Evolutionary conservation across 2,888 invertebrate genomes (phyloP), one percentile per base, ranked within the genome.

Genomic region (Brenthis daphne): DNA sequence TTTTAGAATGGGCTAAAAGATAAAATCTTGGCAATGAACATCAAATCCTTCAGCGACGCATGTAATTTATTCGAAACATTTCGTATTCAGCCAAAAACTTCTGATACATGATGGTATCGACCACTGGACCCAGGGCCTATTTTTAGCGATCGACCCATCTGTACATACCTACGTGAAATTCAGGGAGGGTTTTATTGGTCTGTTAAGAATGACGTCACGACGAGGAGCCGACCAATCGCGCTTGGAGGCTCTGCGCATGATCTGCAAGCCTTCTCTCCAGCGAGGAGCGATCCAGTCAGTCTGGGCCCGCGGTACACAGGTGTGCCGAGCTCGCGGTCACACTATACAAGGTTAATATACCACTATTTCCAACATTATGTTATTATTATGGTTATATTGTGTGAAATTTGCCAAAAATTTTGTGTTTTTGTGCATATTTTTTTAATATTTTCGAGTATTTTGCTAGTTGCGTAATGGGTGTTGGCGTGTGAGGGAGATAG

Each of bases 151-250:
- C 89, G 89, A 90, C 87, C 89, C 81, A 77, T 76, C 79, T 73
- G 74, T 78, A 75, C 85, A 86, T 91, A 90, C 90, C 92, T 92
- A 92, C 90, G 77, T 88, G 89, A 89, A 56, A 87, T 92, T 92
- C 91, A 91, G 91, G 37, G 78, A 70, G 70, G 67, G 13, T 51
- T 58, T 74, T 51, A 90, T 92, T 92, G 90, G 92, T 65, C 67
- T 78, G 75, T 73, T 76, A 76, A 71, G 71, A 68, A 83, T 91
- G 90, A 90, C 92, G 90, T 91, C 90, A 90, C 87, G 73, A 75
- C 75, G 68, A 57, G 65, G 70, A 64, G 58, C 73, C 80, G 77
- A 77, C 93, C 93, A 94, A 94, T 88, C 70, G 75, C 74, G 74
- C 77, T 73, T 76, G 74, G 56, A 67, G 55, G 77, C 68, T 76